phyloP scores from a whole-genome alignment of 2,888 invertebrate genomes.

The Orthosia incerta region DNA sequence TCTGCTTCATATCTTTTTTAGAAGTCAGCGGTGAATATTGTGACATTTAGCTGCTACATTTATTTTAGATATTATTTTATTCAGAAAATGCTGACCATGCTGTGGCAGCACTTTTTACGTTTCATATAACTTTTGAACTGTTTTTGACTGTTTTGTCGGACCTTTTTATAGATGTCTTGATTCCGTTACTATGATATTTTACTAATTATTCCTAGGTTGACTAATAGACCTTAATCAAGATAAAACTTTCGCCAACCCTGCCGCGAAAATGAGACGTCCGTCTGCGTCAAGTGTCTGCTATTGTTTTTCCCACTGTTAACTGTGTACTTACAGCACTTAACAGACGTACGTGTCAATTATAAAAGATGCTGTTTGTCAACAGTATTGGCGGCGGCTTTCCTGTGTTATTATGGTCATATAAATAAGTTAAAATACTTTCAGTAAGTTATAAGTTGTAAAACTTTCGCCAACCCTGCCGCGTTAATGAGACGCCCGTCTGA shows the following conservation, averaged over 20 bases:
- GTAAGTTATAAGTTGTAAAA: background rate
- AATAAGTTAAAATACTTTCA: no score
- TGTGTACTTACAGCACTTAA: conserved; percentile 33
- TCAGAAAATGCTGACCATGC: no score
- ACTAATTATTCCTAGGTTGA: background rate
- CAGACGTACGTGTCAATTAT: conserved; percentile 16
- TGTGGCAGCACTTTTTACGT: no score
- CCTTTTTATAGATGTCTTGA: no score
- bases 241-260: conserved; percentile 37
- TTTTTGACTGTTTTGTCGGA: no score
- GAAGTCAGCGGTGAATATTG: no score
- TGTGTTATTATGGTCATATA: background rate
- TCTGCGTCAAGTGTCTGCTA: conserved; percentile 54
- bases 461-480: conserved; percentile 35
- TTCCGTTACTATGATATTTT: background rate
- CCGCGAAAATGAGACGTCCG: conserved; percentile 18
- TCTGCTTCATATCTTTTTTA: no score
- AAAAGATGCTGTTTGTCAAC: conserved; percentile 22
- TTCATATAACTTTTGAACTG: no score
- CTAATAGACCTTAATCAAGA: background rate
- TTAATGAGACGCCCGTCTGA: conserved; percentile 30
- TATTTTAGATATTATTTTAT: no score
- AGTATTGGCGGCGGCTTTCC: background rate
- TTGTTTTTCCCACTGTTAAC: conserved; percentile 53
- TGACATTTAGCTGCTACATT: no score